A percentile compares a stretch with the other conserved stretches of the same genome.
Conservation (phyloP, 1,140 invertebrate species). For the Calephelis nemesis region DNA sequence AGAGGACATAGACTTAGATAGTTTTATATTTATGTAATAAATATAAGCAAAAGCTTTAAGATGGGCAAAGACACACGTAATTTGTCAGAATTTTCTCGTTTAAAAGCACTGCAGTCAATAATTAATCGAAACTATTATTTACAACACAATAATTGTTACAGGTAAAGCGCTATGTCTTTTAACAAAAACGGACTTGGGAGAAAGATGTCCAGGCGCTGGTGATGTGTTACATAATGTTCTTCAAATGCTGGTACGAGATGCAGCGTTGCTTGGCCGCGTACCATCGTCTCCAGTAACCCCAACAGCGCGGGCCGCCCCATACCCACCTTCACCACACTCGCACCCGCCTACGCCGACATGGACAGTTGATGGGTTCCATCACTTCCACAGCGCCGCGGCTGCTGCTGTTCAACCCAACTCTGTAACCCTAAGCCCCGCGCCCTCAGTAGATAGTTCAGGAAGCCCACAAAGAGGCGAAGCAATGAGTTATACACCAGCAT, state of each 20-base stretch:
- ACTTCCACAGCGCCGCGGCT: constrained; percentile 82
- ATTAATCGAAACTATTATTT: neutral
- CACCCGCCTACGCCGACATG: constrained; percentile 89
- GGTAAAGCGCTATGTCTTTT: constrained; percentile 94
- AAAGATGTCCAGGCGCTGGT: constrained; percentile 93
- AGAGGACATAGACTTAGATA: no score
- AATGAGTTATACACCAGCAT: constrained; percentile 89
- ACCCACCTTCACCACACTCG: constrained; percentile 86
- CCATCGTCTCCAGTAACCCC: constrained; percentile 92
- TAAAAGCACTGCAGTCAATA: no score
- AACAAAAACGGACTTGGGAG: constrained; percentile 93
- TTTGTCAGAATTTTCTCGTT: no score
- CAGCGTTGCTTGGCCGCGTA: constrained; percentile 86
- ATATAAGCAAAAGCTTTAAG: no score
- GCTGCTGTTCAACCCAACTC: constrained; percentile 88
- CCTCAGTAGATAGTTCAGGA: constrained; percentile 92
- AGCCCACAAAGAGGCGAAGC: constrained; percentile 87
- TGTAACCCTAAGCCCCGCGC: constrained; percentile 93
- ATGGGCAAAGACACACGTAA: no score
- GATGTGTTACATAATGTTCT: constrained; percentile 96
- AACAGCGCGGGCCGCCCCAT: constrained; percentile 88
- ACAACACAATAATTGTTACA: constrained; percentile 59
- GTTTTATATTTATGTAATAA: no score
- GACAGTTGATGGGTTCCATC: constrained; percentile 81
- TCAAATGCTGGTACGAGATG: constrained; percentile 91